Percentiles rank a stretch among this genome's conserved stretches.
Evolutionary conservation across 2,797 vertebrate genomes (phyloP).

Genomic region (Gallinago stenura): DNA sequence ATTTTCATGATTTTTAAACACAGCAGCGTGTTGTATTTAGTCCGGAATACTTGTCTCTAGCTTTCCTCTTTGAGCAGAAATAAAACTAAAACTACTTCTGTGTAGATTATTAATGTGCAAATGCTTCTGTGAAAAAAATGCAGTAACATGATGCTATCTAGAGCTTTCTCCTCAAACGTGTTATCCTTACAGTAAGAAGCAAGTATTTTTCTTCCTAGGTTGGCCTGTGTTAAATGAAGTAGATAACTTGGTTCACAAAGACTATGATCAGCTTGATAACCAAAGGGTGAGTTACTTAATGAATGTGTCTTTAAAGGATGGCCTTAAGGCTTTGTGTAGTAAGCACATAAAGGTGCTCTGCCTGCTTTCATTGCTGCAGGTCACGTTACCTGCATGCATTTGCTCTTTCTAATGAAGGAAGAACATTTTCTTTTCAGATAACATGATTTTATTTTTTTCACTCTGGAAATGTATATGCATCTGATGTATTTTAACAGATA

Average conservation of each 20-base stretch:
- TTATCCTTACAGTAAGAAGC: background rate
- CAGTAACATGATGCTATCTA: background rate
- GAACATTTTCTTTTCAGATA: background rate
- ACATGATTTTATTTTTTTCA: background rate
- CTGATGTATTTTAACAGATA: background rate
- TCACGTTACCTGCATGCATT: background rate
- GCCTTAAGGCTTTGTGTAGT: background rate
- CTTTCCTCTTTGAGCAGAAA: background rate
- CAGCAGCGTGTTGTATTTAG: background rate
- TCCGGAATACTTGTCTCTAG: background rate
- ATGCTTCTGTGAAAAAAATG: background rate
- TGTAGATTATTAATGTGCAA: background rate
- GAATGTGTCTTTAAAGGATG: background rate
- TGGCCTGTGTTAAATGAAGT: slow-evolving; percentile 85
- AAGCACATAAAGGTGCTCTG: background rate
- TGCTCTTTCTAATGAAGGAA: background rate
- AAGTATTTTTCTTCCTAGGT: slow-evolving; percentile 76
- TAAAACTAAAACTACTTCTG: background rate
- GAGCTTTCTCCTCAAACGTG: background rate
- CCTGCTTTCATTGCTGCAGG: background rate
- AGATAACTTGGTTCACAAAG: slow-evolving; percentile 81
- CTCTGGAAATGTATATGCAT: background rate
- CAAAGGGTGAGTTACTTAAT: slow-evolving; percentile 83
- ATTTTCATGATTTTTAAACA: background rate
- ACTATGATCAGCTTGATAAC: slow-evolving; percentile 79